Conservation (phyloP, 2,797 vertebrate species). For the Clarias pachynema region DNA sequence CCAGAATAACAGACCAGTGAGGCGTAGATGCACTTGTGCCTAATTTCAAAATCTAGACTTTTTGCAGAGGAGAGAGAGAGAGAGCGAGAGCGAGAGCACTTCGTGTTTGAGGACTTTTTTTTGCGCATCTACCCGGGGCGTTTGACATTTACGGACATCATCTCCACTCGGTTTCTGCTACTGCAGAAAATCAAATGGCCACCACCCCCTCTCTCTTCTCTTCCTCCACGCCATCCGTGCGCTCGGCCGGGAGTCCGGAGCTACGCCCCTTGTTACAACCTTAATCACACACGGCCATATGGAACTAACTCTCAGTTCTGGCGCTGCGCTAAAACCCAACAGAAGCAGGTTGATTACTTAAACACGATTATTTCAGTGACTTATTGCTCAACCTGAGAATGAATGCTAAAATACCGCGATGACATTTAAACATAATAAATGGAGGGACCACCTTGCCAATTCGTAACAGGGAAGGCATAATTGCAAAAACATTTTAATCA, state of each 20-base stretch:
- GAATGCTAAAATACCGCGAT: not conserved
- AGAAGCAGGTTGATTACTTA: not conserved
- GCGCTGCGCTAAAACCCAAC: constrained; percentile 32
- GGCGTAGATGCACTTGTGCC: constrained; percentile 1
- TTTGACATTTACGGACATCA: constrained; percentile 81
- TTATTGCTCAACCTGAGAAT: not conserved
- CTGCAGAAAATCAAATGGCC: constrained; percentile 79
- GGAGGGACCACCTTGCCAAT: not conserved
- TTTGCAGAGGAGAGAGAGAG: not conserved
- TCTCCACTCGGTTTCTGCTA: constrained; percentile 72
- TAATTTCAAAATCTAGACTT: not conserved
- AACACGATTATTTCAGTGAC: not conserved
- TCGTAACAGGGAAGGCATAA: constrained; percentile 47
- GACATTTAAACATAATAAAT: not conserved
- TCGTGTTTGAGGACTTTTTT: constrained; percentile 64
- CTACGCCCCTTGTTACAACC: constrained; percentile 79
- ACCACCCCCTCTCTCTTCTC: constrained; percentile 60
- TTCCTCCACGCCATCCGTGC: constrained; percentile 55
- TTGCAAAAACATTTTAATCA: constrained; percentile 18
- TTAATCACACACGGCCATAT: constrained; percentile 81
- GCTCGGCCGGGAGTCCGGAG: constrained; percentile 72
- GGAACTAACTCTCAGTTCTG: constrained; percentile 69
- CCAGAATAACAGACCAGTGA: constrained; percentile 25
- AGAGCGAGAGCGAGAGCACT: constrained; percentile 24
- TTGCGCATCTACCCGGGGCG: constrained; percentile 68